Base-by-base conservation (phyloP, 30 jellyfish, hydroid and myxozoan species). In the Chironex yamaguchii region DNA sequence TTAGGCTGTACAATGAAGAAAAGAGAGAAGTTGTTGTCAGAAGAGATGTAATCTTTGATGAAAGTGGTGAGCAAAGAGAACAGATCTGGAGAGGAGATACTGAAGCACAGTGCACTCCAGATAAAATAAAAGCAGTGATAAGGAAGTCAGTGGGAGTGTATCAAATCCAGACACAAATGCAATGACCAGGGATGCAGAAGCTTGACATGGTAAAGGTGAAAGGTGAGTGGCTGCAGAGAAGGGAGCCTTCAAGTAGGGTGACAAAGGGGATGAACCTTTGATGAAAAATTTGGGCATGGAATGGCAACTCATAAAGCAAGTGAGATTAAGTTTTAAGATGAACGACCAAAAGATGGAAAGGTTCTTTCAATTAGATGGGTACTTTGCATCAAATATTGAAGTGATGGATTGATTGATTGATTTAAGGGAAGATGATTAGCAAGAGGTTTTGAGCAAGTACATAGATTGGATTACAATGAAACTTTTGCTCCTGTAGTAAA, bases 401-500 rank as follows among this genome's bases (percentile, higher is more conserved):
- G 9, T 42, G 58, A 42, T 42, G 58, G 58, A 42, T 42, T 9
- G 9, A 17, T 42, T 4, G 58, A 42, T 42, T 6, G 58, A 42
- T 42, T 42, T 53, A 13, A 32, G 29, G 31, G 72, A 26, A 2
- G 85, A 4, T 71, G 32, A 29, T 79, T 71, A 3, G 80, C 85
- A 6, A n/a, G 35, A 35, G 85, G 85, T 32, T 71, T 4, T 29
- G 22, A 54, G 9, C 85, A 71, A 36, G 11, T 6, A 13, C 79
- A 29, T 29, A 79, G 85, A 20, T 4, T 71, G 9, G 79, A 35
- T 26, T 29, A 29, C 35, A 53, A 35, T 2, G 85, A 71, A 33
- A 67, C 67, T 24, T 62, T 58, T 36, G 0, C 85, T 58, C 83
- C 83, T 6, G 90, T 62, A 20, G 71, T 62, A 4, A 21, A 79